Evolutionary conservation across 2,888 invertebrate genomes (phyloP).

Genomic region (Athripsodes cinereus): DNA sequence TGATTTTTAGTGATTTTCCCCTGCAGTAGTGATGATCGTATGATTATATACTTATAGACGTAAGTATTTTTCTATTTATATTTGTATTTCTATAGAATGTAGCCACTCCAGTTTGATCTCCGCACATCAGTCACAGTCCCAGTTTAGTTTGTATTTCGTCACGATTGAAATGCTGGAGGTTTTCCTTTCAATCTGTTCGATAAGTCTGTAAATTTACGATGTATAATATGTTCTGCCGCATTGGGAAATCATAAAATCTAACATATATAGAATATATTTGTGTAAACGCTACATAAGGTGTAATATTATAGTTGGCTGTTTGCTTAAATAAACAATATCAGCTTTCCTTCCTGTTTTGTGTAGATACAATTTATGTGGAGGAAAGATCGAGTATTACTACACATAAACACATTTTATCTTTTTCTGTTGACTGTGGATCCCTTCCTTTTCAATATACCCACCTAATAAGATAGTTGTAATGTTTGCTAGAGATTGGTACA

Average conservation of each 20-base stretch:
- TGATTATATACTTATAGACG: conserved; percentile 22
- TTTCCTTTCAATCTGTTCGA: conserved; percentile 19
- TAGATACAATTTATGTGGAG: neutral
- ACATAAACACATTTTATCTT: too few species aligned
- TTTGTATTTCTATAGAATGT: neutral
- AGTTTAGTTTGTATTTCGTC: conserved; percentile 17
- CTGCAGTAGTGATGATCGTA: conserved; percentile 18
- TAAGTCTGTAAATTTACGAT: neutral
- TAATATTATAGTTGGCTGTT: conserved; percentile 19
- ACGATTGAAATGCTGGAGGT: conserved; percentile 21
- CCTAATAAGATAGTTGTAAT: too few species aligned
- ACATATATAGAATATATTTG: neutral
- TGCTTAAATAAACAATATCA: conserved; percentile 23
- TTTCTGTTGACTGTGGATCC: too few species aligned
- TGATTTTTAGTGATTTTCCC: conserved; percentile 16
- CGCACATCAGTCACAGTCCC: neutral
- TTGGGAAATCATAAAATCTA: conserved; percentile 10
- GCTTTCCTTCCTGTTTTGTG: conserved; percentile 1
- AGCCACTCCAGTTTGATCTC: neutral
- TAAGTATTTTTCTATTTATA: conserved; percentile 16
- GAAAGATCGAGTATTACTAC: neutral
- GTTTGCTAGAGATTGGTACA: too few species aligned
- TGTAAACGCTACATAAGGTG: conserved; percentile 13
- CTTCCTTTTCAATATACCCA: too few species aligned
- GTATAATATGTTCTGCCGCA: conserved; percentile 7